These are phyloP conservation scores for Penaeus vannamei DNA, from an alignment of 1,140 invertebrate genomes.

Conservation along the genomic window DNA sequence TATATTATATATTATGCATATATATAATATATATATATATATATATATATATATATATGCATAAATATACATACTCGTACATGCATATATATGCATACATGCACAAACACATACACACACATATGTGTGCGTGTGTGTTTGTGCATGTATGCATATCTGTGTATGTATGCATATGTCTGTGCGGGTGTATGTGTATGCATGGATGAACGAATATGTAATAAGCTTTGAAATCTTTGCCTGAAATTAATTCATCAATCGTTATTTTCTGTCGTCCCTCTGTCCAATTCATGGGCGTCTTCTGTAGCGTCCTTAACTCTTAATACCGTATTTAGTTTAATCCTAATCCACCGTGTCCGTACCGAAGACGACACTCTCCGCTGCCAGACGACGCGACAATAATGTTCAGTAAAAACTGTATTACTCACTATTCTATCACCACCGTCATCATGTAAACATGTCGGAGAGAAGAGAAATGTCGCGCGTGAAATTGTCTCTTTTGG, in stretches of 20 bases:
- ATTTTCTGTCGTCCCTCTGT: background rate
- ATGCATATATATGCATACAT: background rate
- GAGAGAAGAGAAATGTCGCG: too few species aligned
- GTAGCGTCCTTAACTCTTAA: too few species aligned
- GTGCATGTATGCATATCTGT: background rate
- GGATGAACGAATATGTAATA: background rate
- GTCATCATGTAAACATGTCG: too few species aligned
- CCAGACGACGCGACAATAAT: too few species aligned
- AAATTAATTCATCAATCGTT: background rate
- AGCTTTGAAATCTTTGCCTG: background rate
- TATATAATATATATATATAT: constrained; percentile 25
- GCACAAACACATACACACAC: background rate
- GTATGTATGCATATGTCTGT: background rate
- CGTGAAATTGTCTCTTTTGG: too few species aligned
- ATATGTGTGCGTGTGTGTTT: background rate
- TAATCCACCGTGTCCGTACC: too few species aligned
- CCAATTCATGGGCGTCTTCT: too few species aligned
- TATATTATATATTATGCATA: too few species aligned
- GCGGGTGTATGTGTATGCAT: constrained; percentile 1
- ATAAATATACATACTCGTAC: background rate
- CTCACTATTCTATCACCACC: too few species aligned
- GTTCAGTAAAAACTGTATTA: too few species aligned
- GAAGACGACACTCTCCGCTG: too few species aligned
- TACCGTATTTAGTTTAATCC: too few species aligned
- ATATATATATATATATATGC: constrained; percentile 12